Conservation (phyloP, 1,140 invertebrate genomes). For the Drosophila trapezifrons region DNA sequence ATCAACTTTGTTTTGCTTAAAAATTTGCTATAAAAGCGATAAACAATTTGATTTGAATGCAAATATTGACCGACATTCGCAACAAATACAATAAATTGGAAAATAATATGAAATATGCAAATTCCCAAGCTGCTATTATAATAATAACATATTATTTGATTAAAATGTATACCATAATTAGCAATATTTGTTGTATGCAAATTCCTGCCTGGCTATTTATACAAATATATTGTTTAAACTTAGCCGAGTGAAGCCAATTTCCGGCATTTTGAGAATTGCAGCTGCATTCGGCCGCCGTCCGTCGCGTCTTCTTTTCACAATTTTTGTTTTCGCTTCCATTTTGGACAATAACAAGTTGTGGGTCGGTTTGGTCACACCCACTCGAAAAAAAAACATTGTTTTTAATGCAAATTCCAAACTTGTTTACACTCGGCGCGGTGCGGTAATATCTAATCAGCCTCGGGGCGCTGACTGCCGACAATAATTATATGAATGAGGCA, state of each 20-base stretch:
- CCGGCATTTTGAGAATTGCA: slow-evolving; percentile 26
- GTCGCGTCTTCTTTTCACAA: slow-evolving; percentile 5
- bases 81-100: slow-evolving; percentile 5
- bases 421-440: slow-evolving; percentile 48
- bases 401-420: slow-evolving; percentile 46
- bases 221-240: slow-evolving; percentile 1
- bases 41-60: slow-evolving; percentile 6
- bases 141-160: neutral
- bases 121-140: neutral
- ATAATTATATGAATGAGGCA: slow-evolving; percentile 55
- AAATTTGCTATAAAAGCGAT: neutral
- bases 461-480: slow-evolving; percentile 24
- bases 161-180: neutral
- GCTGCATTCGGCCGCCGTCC: slow-evolving; percentile 15
- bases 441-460: slow-evolving; percentile 68
- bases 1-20: neutral
- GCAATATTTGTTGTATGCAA: slow-evolving; percentile 3
- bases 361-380: slow-evolving; percentile 17
- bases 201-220: neutral
- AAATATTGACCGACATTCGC: slow-evolving; percentile 13
- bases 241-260: slow-evolving; percentile 11
- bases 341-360: slow-evolving; percentile 36
- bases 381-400: slow-evolving; percentile 34
- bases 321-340: slow-evolving; percentile 23
- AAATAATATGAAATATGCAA: too few species aligned